These are phyloP conservation scores for Cebus imitator DNA, from an alignment of 2,113 vertebrate genomes.

Conservation along the genomic window DNA sequence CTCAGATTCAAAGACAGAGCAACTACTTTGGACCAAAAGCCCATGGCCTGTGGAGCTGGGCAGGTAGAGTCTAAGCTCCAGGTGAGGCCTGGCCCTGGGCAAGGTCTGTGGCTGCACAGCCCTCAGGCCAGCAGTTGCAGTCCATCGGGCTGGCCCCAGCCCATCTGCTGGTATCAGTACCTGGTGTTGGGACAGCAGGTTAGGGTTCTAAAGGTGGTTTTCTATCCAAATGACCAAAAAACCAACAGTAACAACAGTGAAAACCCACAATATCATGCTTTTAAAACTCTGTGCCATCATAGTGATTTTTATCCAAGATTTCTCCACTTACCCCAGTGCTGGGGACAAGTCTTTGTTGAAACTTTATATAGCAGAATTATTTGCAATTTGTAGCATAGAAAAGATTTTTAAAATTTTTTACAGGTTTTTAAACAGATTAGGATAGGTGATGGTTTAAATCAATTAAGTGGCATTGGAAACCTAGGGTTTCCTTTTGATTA, in stretches of 20 bases:
- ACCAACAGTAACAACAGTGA: neutral
- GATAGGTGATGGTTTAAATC: conserved; percentile 48
- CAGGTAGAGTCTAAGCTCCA: neutral
- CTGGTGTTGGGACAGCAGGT: neutral
- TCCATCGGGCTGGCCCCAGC: neutral
- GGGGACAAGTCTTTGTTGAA: conserved; percentile 30
- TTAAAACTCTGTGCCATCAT: neutral
- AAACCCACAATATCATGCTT: neutral
- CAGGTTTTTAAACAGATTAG: conserved; percentile 43
- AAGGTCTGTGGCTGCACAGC: neutral
- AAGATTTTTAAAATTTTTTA: conserved; percentile 24
- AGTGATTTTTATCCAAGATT: neutral
- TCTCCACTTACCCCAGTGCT: neutral
- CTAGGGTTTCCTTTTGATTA: neutral
- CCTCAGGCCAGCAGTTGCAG: conserved; percentile 61
- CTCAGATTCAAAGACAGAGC: conserved; percentile 77
- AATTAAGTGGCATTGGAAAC: conserved; percentile 11
- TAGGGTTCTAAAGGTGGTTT: conserved; percentile 21
- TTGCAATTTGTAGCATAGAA: conserved; percentile 65
- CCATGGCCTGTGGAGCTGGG: conserved; percentile 77
- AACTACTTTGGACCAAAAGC: conserved; percentile 87
- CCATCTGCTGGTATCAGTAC: neutral
- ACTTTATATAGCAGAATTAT: conserved; percentile 61
- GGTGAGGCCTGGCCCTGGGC: neutral
- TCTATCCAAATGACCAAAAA: conserved; percentile 64